Evolutionary conservation across 2,888 invertebrate species (phyloP).

Genomic region (Acleris sparsana): DNA sequence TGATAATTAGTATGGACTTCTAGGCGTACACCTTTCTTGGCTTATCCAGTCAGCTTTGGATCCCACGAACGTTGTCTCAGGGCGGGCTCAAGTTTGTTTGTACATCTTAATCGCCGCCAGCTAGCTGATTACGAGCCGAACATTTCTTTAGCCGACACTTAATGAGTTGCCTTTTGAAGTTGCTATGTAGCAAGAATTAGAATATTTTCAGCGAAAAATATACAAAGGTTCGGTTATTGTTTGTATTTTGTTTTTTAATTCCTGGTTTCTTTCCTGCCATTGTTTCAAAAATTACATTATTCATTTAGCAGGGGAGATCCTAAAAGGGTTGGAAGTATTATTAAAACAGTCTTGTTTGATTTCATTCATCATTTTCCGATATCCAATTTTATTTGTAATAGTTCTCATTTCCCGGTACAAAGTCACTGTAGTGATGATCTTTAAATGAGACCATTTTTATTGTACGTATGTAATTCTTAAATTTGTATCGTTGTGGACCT

Average conservation of each 20-base stretch:
- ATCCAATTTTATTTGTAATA: no score
- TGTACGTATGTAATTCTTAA: no score
- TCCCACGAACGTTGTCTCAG: slow-evolving; percentile 59
- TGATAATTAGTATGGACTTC: no score
- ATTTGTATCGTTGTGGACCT: no score
- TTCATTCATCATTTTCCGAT: no score
- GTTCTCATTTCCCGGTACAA: no score
- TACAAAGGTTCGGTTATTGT: slow-evolving; percentile 50
- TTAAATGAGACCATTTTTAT: no score
- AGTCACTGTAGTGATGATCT: no score
- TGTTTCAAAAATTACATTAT: slow-evolving; percentile 15
- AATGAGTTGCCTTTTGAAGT: slow-evolving; percentile 71
- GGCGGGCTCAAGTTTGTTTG: slow-evolving; percentile 63
- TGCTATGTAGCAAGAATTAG: slow-evolving; percentile 51
- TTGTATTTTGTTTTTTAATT: slow-evolving; percentile 41
- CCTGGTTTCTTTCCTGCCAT: slow-evolving; percentile 38
- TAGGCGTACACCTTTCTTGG: not conserved
- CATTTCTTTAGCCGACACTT: slow-evolving; percentile 67
- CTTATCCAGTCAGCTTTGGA: slow-evolving; percentile 21
- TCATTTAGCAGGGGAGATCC: not conserved
- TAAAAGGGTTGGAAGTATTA: no score
- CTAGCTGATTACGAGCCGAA: slow-evolving; percentile 71
- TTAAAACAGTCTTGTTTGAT: no score
- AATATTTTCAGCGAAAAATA: slow-evolving; percentile 47
- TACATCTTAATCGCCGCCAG: slow-evolving; percentile 73